Evolutionary conservation across 2,113 vertebrate genomes (phyloP).

Genomic region (Nestor notabilis): DNA sequence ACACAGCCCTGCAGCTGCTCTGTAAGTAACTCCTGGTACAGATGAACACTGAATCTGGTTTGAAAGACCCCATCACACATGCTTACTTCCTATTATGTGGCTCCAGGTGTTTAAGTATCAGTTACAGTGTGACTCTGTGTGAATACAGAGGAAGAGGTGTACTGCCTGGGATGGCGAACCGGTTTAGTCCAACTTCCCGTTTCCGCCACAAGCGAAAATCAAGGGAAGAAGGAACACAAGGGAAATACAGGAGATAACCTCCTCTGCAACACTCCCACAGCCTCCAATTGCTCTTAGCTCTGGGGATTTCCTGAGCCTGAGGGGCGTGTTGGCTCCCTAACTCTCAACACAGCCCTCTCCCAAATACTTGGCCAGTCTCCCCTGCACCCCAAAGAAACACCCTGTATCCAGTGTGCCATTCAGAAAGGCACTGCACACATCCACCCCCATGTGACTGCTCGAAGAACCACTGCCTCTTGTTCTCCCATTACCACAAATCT

Average conservation of each 20-base stretch:
- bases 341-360: not conserved
- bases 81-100: not conserved
- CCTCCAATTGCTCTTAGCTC: not conserved
- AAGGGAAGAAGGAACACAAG: not conserved
- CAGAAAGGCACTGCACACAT: not conserved
- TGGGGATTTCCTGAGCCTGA: not conserved
- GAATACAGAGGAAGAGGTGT: not conserved
- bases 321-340: not conserved
- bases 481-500: not conserved
- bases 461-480: not conserved
- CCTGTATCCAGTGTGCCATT: not conserved
- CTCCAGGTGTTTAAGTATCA: not conserved
- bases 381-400: not conserved
- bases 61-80: not conserved
- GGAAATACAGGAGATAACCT: not conserved
- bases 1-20: not conserved
- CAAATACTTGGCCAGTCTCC: not conserved
- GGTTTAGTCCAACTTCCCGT: not conserved
- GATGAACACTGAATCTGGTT: not conserved
- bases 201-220: not conserved
- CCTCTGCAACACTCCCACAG: not conserved
- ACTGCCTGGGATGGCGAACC: not conserved
- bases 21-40: not conserved
- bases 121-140: not conserved
- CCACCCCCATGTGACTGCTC: rapidly evolving